A percentile compares a stretch with the other conserved stretches of the same genome.
phyloP scores from a whole-genome alignment of 1,140 invertebrate genomes.

The Lamellibrachia luymesi region DNA sequence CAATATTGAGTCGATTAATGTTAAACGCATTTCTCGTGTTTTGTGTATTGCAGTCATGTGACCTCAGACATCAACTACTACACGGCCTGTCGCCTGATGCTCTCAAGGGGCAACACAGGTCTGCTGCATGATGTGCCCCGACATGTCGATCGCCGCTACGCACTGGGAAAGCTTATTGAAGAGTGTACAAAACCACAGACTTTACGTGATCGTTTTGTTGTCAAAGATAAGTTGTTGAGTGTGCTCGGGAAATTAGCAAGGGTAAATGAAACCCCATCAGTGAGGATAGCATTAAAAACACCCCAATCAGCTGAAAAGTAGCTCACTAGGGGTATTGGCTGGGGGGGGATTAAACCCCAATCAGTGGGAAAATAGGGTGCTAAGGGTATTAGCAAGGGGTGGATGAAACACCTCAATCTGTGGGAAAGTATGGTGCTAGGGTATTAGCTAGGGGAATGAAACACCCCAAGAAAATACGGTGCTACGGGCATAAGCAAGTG shows the following conservation, averaged over 20 bases:
- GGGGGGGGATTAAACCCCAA: too few species aligned
- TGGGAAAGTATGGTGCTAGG: not conserved
- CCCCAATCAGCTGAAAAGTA: too few species aligned
- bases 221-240: not conserved
- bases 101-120: constrained; percentile 41
- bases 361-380: too few species aligned
- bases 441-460: too few species aligned
- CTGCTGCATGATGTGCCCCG: constrained; percentile 54
- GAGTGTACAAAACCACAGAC: not conserved
- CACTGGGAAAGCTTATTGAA: not conserved
- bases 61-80: constrained; percentile 74
- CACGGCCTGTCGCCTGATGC: constrained; percentile 67
- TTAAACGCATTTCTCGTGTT: constrained; percentile 51
- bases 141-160: constrained; percentile 24
- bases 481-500: too few species aligned
- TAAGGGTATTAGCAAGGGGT: too few species aligned
- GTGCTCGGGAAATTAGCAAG: not conserved
- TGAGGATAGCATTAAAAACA: too few species aligned
- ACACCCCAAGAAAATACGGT: too few species aligned
- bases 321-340: too few species aligned
- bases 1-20: not conserved
- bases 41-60: constrained; percentile 59
- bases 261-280: too few species aligned
- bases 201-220: not conserved
- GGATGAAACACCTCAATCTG: not conserved